Percentiles rank a stretch among this genome's conserved stretches.
Conservation (phyloP, 2,888 invertebrate species). For the Dorcus parallelipipedus region DNA sequence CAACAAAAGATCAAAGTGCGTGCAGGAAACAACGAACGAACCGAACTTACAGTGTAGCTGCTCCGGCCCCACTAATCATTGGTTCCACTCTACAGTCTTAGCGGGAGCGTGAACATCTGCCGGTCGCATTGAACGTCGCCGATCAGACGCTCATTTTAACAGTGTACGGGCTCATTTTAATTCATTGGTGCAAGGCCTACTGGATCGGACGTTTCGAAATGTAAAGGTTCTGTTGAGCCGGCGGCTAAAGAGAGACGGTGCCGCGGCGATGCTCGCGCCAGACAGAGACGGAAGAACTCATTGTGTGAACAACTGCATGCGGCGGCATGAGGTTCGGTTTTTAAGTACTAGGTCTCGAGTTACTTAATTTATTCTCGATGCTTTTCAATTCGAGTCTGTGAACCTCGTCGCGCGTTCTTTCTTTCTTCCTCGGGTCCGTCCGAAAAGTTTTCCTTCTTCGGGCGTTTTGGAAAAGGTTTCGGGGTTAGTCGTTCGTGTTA, state of each 20-base stretch:
- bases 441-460: too few species aligned
- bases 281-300: constrained; percentile 1
- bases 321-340: not conserved
- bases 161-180: constrained; percentile 39
- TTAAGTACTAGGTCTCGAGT: constrained; percentile 1
- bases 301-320: not conserved
- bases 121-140: not conserved
- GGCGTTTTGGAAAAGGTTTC: too few species aligned
- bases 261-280: not conserved
- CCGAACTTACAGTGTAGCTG: constrained; percentile 5
- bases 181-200: constrained; percentile 30
- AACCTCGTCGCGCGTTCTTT: not conserved
- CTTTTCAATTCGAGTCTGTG: not conserved
- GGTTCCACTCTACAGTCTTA: constrained; percentile 13
- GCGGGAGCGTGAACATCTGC: not conserved
- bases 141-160: constrained; percentile 26
- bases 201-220: constrained; percentile 36
- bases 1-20: not conserved
- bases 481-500: too few species aligned
- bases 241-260: constrained; percentile 22
- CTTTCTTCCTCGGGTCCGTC: too few species aligned
- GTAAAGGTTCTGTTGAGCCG: constrained; percentile 35
- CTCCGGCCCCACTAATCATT: constrained; percentile 15
- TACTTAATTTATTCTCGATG: constrained; percentile 4
- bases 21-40: not conserved